A percentile compares a stretch with the other conserved stretches of the same genome.
These are phyloP conservation scores for Myotis brandtii DNA, from an alignment of 2,113 vertebrate species.

Conservation along the genomic window DNA sequence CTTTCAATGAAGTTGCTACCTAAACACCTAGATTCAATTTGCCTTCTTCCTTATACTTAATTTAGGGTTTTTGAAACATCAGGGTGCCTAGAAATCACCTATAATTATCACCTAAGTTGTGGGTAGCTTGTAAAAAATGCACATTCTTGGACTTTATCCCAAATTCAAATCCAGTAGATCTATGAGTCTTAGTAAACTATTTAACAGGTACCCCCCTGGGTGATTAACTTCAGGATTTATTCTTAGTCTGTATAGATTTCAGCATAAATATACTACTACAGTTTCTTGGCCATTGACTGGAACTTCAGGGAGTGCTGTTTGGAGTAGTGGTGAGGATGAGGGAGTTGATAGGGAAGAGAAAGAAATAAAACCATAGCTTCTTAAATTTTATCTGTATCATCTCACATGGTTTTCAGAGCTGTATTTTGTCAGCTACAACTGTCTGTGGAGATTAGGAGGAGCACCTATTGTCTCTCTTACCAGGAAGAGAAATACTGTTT, in stretches of 20 bases:
- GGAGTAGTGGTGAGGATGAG: background rate
- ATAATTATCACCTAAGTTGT: background rate
- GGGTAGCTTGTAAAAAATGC: background rate
- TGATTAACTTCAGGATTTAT: background rate
- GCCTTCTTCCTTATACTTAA: background rate
- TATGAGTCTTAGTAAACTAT: background rate
- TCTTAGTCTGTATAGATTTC: background rate
- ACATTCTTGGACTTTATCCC: background rate
- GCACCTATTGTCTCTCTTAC: background rate
- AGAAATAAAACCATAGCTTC: background rate
- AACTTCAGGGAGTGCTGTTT: background rate
- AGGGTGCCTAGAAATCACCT: background rate
- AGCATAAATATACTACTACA: background rate
- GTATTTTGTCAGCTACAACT: background rate
- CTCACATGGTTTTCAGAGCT: background rate
- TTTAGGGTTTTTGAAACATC: conserved; percentile 18
- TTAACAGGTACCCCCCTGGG: background rate
- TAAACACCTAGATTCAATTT: background rate
- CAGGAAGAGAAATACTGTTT: background rate
- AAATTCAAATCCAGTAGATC: background rate
- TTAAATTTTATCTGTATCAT: background rate
- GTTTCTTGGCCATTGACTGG: background rate
- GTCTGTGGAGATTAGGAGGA: background rate
- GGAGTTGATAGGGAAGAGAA: background rate
- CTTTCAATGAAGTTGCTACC: background rate